Conservation (phyloP, 2,888 invertebrate genomes). For the Coelopa pilipes region DNA sequence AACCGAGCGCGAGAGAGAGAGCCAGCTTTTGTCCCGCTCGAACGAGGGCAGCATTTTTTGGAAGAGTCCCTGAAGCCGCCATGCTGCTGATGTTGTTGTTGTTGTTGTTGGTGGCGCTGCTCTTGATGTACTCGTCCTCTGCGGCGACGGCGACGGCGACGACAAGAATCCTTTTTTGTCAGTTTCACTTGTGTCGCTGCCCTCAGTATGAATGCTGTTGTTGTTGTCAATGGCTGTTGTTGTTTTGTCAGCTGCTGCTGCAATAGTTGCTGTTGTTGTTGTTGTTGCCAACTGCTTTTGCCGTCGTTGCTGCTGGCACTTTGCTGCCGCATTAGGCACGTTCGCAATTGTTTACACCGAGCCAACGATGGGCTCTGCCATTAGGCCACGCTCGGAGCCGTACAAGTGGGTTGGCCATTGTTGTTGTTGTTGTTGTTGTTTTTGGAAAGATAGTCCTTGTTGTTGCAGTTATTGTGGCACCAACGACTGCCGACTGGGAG, state of each 20-base stretch:
- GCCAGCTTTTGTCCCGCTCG: conserved; percentile 10
- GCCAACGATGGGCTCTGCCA: background rate
- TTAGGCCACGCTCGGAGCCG: background rate
- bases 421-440: too few relatives aligned
- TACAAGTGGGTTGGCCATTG: background rate
- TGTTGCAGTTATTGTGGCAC: background rate
- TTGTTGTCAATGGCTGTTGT: too few relatives aligned
- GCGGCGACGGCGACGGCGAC: background rate
- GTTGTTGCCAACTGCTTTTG: conserved; percentile 11
- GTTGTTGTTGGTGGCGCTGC: too few relatives aligned
- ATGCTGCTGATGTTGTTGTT: too few relatives aligned
- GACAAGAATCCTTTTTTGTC: conserved; percentile 3
- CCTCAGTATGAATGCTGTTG: too few relatives aligned
- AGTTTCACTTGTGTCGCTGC: background rate
- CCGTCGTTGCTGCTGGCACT: background rate
- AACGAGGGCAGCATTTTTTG: conserved; percentile 2
- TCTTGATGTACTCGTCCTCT: too few relatives aligned
- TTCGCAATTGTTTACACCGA: conserved; percentile 9
- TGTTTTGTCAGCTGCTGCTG: conserved; percentile 3
- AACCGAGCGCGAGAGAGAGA: background rate
- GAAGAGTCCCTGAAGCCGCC: too few relatives aligned
- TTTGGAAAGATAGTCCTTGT: background rate
- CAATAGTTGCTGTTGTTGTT: background rate
- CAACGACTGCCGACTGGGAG: background rate
- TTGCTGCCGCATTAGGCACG: conserved; percentile 13